A percentile compares a stretch with the other conserved stretches of the same genome.
phyloP scores from a whole-genome alignment of 2,888 invertebrate species.

The Sepiola atlantica region DNA sequence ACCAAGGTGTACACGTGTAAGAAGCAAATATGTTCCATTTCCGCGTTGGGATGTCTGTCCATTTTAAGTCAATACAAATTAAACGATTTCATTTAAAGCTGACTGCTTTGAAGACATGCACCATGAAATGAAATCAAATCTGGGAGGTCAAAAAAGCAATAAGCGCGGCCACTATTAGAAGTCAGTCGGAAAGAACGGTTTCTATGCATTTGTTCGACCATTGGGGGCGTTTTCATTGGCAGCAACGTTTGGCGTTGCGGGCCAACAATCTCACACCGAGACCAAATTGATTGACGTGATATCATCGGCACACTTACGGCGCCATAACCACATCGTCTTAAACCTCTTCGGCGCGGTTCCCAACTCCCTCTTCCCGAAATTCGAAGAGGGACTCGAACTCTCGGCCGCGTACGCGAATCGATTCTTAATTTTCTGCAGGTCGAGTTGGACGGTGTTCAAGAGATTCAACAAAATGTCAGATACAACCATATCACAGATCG shows the following conservation, averaged over 20 bases:
- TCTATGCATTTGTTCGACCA: neutral
- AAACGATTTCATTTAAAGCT: neutral
- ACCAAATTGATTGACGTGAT: constrained; percentile 11
- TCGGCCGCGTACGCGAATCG: neutral
- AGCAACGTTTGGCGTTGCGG: neutral
- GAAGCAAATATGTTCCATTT: neutral
- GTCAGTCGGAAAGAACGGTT: neutral
- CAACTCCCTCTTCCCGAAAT: neutral
- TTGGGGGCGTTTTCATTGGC: neutral
- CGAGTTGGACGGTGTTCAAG: neutral
- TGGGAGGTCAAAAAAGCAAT: neutral
- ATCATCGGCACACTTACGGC: neutral
- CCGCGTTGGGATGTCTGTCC: neutral
- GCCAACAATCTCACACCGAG: neutral
- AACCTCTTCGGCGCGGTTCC: neutral
- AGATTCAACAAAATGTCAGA: neutral
- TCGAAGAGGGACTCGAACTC: neutral
- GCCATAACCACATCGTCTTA: neutral
- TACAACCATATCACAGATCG: neutral
- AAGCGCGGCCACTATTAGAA: neutral
- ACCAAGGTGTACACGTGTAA: too few species aligned
- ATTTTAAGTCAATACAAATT: neutral
- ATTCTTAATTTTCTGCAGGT: neutral
- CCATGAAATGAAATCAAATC: neutral
- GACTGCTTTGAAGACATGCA: neutral